phyloP scores from a whole-genome alignment of 2,888 invertebrate species.

The Lasioglossum marginatum region DNA sequence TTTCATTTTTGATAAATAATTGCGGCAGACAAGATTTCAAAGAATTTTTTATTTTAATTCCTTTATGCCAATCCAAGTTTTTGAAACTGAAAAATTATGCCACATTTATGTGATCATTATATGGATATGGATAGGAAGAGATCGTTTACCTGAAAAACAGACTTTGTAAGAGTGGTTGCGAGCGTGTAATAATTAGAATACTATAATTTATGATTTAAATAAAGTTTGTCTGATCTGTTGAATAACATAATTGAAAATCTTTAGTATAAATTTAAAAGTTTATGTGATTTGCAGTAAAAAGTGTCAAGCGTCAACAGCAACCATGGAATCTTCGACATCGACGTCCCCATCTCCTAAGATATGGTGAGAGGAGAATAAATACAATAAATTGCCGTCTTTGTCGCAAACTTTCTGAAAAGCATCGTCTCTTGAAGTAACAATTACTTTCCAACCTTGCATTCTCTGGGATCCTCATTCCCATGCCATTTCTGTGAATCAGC shows the following conservation, averaged over 20 bases:
- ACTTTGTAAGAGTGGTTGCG: not conserved
- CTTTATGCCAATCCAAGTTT: not conserved
- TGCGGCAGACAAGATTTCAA: not conserved
- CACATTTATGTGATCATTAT: not conserved
- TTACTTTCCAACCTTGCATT: conserved; percentile 51
- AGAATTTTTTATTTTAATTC: not conserved
- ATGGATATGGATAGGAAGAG: not conserved
- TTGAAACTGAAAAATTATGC: not conserved
- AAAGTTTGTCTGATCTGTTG: not conserved
- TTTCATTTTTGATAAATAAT: not conserved
- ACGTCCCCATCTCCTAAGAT: conserved; percentile 8
- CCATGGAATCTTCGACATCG: conserved; percentile 46
- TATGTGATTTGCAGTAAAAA: conserved; percentile 56
- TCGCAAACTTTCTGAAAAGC: conserved; percentile 25
- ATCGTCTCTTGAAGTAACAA: conserved; percentile 19
- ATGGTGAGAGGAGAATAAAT: conserved; percentile 52
- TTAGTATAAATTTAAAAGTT: not conserved
- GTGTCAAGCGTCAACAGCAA: conserved; percentile 38
- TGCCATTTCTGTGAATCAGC: conserved; percentile 51
- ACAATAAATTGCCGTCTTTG: conserved; percentile 44
- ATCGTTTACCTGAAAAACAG: not conserved
- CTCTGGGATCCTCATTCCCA: conserved; percentile 48
- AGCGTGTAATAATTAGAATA: not conserved
- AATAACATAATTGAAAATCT: not conserved
- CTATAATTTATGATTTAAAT: not conserved